Conservation (phyloP, 2,888 invertebrate species). For the Auanema freiburgensis region DNA sequence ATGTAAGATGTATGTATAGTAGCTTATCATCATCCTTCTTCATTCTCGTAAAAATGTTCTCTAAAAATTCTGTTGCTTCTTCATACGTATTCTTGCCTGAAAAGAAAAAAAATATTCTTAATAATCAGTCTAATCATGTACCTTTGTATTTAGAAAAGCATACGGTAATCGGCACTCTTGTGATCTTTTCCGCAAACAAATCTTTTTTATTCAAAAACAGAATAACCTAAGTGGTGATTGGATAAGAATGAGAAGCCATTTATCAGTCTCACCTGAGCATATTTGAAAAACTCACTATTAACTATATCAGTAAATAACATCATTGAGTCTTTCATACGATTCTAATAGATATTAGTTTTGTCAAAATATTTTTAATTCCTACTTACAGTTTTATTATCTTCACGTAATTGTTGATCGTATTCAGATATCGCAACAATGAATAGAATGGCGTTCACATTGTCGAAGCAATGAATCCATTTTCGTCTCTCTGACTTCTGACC, state of each 20-base stretch:
- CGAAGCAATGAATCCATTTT: conserved; percentile 99
- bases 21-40: conserved; percentile 57
- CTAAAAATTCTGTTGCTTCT: conserved; percentile 43
- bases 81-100: conserved; percentile 50
- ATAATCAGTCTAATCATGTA: conserved; percentile 11
- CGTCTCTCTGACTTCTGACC: conserved; percentile 88
- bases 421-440: conserved; percentile 99
- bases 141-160: conserved; percentile 52
- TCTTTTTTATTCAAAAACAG: conserved; percentile 77
- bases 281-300: conserved; percentile 96
- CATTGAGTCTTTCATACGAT: conserved; percentile 99
- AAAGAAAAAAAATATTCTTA: conserved; percentile 18
- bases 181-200: conserved; percentile 56
- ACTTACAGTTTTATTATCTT: conserved; percentile 96
- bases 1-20: conserved; percentile 57
- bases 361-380: not conserved
- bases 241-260: conserved; percentile 64
- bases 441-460: conserved; percentile 86
- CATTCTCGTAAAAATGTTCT: conserved; percentile 46
- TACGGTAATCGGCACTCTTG: conserved; percentile 35
- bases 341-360: conserved; percentile 70
- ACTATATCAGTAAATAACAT: conserved; percentile 99
- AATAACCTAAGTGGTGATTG: conserved; percentile 74
- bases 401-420: conserved; percentile 98
- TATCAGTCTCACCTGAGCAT: conserved; percentile 11